Base-by-base conservation (phyloP, 2,888 invertebrate species). In the Octonoba sinensis region DNA sequence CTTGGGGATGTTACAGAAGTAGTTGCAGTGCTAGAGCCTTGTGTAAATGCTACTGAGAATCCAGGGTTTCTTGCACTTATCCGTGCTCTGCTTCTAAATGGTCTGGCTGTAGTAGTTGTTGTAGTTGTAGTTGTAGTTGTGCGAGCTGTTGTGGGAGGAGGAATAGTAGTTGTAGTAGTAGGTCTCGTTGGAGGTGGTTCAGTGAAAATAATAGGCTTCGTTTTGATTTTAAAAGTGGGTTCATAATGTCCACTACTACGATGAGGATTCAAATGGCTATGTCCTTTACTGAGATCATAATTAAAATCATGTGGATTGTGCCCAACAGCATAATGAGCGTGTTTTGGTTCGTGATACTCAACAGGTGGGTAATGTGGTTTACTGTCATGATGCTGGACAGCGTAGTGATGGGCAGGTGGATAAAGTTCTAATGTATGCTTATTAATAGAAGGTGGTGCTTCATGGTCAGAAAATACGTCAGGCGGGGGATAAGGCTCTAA, bases 401-500 rank as follows among this genome's bases (percentile, higher is more conserved):
- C 72, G 62, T 76, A 62, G 64, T 82, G 76, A 51, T 82, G 75
- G 18, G 54, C 47, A 1, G 65, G 15, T 27, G 77, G 69, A 49
- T 78, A 83, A 22, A 76, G 83, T 20, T 81, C 60, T 3, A 82
- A 12, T 1, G 51, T 60, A 20, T 82, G 83, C n/a, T 78, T 65
- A 27, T 54, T 78, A 56, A 60, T 59, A 15, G 67, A 65, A 16
- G 83, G 83, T 22, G 83, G 71, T 1, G 81, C 81, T 3, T 78
- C 46, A 15, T 59, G 77, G 54, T 83, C 70, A 16, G 83, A 67
- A 54, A 81, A 83, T 3, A 62, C 73, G 44, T 79, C 75, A 18
- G 84, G 84, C 16, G 84, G 84, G 16, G 84, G 84, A 54, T 69
- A 84, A 16, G 77, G 82, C n/a, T 78, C 83, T 22, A 74, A 54